Evolutionary conservation across 2,113 vertebrate species (phyloP).

Genomic region (Cyanocitta stelleri): DNA sequence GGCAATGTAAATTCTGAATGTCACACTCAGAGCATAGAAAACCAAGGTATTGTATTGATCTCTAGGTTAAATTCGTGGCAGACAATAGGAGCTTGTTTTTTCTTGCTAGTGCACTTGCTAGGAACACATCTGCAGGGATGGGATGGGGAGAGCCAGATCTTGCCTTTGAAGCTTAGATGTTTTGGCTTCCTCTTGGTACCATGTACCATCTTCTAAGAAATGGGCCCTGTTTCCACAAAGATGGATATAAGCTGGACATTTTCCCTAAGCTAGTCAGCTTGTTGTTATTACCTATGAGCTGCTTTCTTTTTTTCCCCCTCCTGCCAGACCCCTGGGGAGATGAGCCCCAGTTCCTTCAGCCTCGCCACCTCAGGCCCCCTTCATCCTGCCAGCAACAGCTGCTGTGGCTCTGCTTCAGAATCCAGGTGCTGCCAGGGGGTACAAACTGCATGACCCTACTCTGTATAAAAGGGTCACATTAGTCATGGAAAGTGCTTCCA

Average conservation of each 20-base stretch:
- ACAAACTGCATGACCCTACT: not conserved
- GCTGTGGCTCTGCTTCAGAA: not conserved
- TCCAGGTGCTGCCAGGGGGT: not conserved
- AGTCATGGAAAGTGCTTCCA: not conserved
- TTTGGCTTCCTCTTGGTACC: not conserved
- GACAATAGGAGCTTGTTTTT: not conserved
- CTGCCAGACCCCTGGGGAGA: not conserved
- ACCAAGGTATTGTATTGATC: not conserved
- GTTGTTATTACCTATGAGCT: not conserved
- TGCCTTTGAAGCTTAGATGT: accelerated
- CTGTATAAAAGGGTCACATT: not conserved
- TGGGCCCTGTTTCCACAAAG: not conserved
- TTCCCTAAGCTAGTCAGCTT: not conserved
- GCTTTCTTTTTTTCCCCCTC: accelerated
- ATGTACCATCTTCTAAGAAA: not conserved
- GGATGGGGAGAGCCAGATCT: not conserved
- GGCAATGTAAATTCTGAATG: not conserved
- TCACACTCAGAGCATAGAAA: not conserved
- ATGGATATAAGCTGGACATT: not conserved
- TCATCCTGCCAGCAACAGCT: not conserved
- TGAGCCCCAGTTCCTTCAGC: not conserved
- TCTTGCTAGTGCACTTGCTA: not conserved
- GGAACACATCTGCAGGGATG: not conserved
- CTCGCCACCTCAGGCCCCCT: accelerated
- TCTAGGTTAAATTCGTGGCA: not conserved